Evolutionary conservation across 2,888 invertebrate genomes (phyloP).

Genomic region (Monochamus alternatus): DNA sequence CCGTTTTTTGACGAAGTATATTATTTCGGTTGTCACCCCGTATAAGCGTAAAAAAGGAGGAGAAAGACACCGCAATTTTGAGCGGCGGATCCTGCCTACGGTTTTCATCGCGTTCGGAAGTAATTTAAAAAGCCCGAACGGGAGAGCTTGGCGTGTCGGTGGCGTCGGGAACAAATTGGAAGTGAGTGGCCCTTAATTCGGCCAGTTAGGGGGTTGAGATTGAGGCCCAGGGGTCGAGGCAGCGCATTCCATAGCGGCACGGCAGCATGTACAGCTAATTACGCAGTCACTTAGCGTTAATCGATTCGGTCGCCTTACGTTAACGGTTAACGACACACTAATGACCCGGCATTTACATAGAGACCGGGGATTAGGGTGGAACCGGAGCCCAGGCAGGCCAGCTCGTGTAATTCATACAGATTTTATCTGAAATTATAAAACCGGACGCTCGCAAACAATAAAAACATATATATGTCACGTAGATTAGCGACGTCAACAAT

Average conservation of each 20-base stretch:
- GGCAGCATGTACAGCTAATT: slow-evolving; percentile 71
- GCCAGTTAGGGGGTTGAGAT: slow-evolving; percentile 55
- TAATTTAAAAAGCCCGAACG: slow-evolving; percentile 32
- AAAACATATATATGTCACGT: slow-evolving; percentile 71
- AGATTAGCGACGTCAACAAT: slow-evolving; percentile 72
- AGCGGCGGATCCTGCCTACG: neutral
- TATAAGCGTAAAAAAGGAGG: neutral
- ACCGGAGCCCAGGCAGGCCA: slow-evolving; percentile 19
- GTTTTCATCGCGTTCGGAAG: slow-evolving; percentile 29
- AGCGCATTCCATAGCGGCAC: slow-evolving; percentile 48
- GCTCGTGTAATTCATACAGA: slow-evolving; percentile 67
- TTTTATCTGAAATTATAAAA: slow-evolving; percentile 71
- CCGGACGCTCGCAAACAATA: slow-evolving; percentile 70
- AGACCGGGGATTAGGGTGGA: slow-evolving; percentile 58
- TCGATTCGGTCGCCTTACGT: slow-evolving; percentile 73
- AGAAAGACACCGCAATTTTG: neutral
- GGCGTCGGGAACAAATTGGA: slow-evolving; percentile 55
- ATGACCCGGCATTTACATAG: slow-evolving; percentile 72
- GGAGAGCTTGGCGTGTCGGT: slow-evolving; percentile 41
- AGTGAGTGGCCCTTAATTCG: slow-evolving; percentile 65
- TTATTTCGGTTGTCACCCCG: neutral
- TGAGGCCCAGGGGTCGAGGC: slow-evolving; percentile 46
- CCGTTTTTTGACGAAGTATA: neutral
- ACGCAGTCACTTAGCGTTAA: slow-evolving; percentile 73
- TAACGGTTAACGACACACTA: slow-evolving; percentile 73